Base-by-base conservation (phyloP, 2,888 invertebrate genomes). In the Agonopterix subpropinquella region DNA sequence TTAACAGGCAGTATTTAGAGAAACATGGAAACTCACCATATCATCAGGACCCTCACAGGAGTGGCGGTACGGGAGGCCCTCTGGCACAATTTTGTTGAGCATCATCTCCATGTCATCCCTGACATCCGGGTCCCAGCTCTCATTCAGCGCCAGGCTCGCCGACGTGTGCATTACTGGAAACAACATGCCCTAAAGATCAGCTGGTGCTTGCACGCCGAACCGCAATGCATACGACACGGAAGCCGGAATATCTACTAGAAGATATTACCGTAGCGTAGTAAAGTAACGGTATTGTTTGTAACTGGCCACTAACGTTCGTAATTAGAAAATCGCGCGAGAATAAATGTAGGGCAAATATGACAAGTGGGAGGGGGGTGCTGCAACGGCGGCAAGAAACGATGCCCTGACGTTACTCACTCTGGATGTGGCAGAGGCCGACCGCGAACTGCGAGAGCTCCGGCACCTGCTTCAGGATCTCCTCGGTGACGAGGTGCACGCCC, bases 21-120 rank as follows among this genome's bases (percentile, higher is more conserved):
- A 8, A 15, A 10, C 13, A 45, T 13, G 18, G 10, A 11, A 8
- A 11, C 45, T 46, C 39, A 98, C 98, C 98, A 98, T 98, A 83
- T 98, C 98, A 85, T 98, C 98, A 59, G 98, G 98, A 62, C 98
- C 98, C 91, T 98, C 98, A 89, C 97, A 97, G 57, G 96, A 96
- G 90, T 98, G 98, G 86, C 96, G 93, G 86, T 98, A 98, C 70
- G 95, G 95, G 88, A 97, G 92, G 71, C 95, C 97, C 92, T 98
- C 98, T 81, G 98, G 98, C 89, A 98, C 96, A 88, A 98, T 96
- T 92, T 97, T 97, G 89, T 98, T 98, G 86, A 98, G 92, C 96
- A 98, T 97, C 97, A 98, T 98, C 90, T 98, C 98, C 97, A 98
- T 98, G 82, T 98, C 98, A 80, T 97, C 97, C 89, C 97, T 92